Conservation (phyloP, 2,113 vertebrate genomes). For the Thomomys bottae region DNA sequence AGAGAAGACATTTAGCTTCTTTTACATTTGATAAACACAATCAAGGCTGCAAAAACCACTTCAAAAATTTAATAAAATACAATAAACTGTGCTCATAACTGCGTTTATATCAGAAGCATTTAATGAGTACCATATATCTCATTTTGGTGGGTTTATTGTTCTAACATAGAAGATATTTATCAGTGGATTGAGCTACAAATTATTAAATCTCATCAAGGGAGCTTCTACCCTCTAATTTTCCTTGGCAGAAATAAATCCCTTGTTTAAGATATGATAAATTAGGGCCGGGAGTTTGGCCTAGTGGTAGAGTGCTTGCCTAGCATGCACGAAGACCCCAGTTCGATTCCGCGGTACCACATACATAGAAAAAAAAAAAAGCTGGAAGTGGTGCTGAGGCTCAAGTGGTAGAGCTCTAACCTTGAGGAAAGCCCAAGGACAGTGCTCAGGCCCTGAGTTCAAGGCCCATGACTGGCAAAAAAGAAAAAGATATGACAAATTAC, state of each 20-base stretch:
- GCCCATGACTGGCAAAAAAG: too few relatives aligned
- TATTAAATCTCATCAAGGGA: slow-evolving; percentile 63
- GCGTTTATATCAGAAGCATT: not conserved
- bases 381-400: too few relatives aligned
- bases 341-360: too few relatives aligned
- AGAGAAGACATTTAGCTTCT: not conserved
- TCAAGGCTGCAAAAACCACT: not conserved
- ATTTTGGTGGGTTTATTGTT: not conserved
- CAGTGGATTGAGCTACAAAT: slow-evolving; percentile 51
- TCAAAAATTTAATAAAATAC: slow-evolving; percentile 30
- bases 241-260: slow-evolving; percentile 60
- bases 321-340: too few relatives aligned
- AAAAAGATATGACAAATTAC: slow-evolving; percentile 65
- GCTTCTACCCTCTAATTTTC: slow-evolving; percentile 35
- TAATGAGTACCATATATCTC: slow-evolving; percentile 13
- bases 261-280: slow-evolving; percentile 15
- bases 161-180: slow-evolving; percentile 1
- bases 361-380: too few relatives aligned
- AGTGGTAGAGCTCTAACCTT: too few relatives aligned
- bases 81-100: slow-evolving; percentile 30
- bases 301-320: too few relatives aligned
- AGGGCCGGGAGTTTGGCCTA: too few relatives aligned
- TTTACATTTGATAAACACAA: not conserved
- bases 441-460: too few relatives aligned
- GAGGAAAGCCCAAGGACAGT: too few relatives aligned